Evolutionary conservation across 2,113 vertebrate species (phyloP).

Genomic region (Probosciger aterrimus): DNA sequence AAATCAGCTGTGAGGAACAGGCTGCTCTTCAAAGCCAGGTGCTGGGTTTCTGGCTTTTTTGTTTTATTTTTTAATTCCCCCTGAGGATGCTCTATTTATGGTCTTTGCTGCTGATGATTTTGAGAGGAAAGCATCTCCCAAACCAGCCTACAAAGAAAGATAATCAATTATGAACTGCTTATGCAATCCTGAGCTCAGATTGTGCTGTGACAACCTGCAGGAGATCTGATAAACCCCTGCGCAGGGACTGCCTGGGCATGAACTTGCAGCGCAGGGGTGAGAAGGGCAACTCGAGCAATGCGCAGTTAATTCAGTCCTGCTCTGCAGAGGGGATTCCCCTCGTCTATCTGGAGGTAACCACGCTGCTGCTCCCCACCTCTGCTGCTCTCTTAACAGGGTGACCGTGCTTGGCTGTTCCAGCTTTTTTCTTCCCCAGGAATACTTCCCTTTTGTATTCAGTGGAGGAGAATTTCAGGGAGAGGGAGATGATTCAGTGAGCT

Average conservation of each 20-base stretch:
- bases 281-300: neutral
- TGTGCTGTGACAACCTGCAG: neutral
- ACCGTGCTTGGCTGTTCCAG: neutral
- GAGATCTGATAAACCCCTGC: neutral
- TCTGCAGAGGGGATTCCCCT: neutral
- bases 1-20: neutral
- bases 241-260: neutral
- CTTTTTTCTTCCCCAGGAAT: neutral
- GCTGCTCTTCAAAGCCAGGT: neutral
- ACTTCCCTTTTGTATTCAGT: neutral
- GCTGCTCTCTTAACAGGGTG: accelerated
- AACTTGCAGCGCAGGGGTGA: accelerated
- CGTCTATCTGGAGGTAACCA: neutral
- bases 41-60: neutral
- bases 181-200: neutral
- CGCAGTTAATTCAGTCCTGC: neutral
- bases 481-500: neutral
- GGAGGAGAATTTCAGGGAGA: neutral
- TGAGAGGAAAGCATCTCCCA: neutral
- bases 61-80: neutral
- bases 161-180: neutral
- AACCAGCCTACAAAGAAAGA: neutral
- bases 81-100: neutral
- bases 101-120: neutral
- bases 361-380: neutral